Conservation (phyloP, 2,888 invertebrate species). For the Euplexia lucipara region DNA sequence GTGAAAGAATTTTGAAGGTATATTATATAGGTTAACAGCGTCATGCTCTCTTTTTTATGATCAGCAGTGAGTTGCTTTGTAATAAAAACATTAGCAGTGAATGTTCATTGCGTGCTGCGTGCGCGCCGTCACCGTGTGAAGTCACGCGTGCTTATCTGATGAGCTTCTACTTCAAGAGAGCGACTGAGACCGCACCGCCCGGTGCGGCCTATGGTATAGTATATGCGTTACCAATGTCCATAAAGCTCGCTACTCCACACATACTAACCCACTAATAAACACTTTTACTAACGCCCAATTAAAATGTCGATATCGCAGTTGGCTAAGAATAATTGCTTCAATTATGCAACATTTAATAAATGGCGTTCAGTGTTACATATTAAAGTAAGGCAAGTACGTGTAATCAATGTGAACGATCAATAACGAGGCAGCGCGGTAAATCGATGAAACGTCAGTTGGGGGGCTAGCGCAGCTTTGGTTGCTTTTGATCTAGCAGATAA, state of each 20-base stretch:
- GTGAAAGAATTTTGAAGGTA: conserved; percentile 19
- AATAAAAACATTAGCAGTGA: conserved; percentile 68
- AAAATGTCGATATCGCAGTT: conserved; percentile 63
- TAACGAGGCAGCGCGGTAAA: conserved; percentile 74
- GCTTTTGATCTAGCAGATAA: conserved; percentile 75
- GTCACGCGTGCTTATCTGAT: conserved; percentile 76
- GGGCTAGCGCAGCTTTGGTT: conserved; percentile 61
- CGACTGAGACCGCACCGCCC: conserved; percentile 43
- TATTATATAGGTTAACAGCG: conserved; percentile 17
- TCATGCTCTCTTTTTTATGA: conserved; percentile 40
- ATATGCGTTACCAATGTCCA: conserved; percentile 6
- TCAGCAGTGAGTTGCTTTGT: conserved; percentile 43
- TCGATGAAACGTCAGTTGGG: conserved; percentile 75
- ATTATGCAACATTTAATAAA: conserved; percentile 74
- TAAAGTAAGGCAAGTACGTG: conserved; percentile 63
- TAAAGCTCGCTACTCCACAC: conserved; percentile 25
- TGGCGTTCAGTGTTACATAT: conserved; percentile 68
- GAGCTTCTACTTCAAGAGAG: conserved; percentile 67
- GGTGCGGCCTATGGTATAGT: neutral
- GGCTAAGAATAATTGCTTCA: conserved; percentile 68
- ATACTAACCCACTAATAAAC: conserved; percentile 38
- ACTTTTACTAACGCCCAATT: conserved; percentile 62
- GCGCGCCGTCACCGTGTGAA: conserved; percentile 70
- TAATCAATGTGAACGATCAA: conserved; percentile 79
- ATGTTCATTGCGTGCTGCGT: conserved; percentile 50